These are phyloP conservation scores for Gadus macrocephalus DNA, from an alignment of 2,113 vertebrate species.

Conservation along the genomic window DNA sequence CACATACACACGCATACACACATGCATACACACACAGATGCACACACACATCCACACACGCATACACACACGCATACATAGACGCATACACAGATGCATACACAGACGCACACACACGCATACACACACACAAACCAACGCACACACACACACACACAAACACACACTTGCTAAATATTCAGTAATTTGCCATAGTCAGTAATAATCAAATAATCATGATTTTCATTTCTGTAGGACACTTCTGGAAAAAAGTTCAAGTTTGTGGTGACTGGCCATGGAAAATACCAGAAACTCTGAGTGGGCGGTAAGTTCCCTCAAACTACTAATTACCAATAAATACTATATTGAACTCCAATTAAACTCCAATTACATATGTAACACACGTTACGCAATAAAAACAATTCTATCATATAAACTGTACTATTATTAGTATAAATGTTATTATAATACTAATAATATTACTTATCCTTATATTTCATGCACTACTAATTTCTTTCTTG, in stretches of 20 bases:
- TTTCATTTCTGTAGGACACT: slow-evolving; percentile 55
- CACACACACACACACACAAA: background rate
- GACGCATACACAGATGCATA: background rate
- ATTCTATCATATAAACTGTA: background rate
- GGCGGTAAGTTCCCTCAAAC: slow-evolving; percentile 44
- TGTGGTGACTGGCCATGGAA: slow-evolving; percentile 88
- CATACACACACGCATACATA: background rate
- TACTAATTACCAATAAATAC: background rate
- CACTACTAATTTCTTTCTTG: too few species aligned
- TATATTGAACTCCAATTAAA: background rate
- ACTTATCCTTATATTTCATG: background rate
- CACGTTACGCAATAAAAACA: too few species aligned
- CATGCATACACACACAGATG: background rate
- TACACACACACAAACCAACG: background rate
- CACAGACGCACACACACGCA: slow-evolving; percentile 6
- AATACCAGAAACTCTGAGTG: slow-evolving; percentile 86
- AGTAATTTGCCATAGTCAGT: background rate
- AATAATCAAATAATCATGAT: background rate
- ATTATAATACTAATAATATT: background rate
- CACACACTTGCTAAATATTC: background rate
- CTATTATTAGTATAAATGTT: background rate
- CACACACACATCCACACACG: background rate
- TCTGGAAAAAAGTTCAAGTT: slow-evolving; percentile 86
- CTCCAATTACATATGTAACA: background rate
- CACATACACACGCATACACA: background rate